phyloP scores from a whole-genome alignment of 2,113 vertebrate species.

The Anolis sagrei region DNA sequence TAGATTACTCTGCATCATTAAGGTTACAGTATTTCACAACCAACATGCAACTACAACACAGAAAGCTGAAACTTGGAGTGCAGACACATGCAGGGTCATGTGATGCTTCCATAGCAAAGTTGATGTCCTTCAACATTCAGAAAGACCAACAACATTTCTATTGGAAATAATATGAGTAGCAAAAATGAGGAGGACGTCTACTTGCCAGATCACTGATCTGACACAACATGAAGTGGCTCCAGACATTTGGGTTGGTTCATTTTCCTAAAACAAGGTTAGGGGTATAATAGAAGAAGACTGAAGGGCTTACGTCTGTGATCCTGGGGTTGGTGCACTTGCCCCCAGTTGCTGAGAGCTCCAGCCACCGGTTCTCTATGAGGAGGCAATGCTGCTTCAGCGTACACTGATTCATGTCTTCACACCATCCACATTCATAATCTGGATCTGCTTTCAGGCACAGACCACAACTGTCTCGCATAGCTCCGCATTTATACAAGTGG shows the following conservation, averaged over 20 bases:
- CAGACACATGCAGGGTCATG: background rate
- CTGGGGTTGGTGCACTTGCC: slow-evolving; percentile 97
- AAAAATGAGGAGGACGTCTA: background rate
- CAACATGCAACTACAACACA: background rate
- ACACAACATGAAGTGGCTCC: background rate
- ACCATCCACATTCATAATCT: slow-evolving; percentile 95
- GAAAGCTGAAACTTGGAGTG: background rate
- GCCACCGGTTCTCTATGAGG: slow-evolving; percentile 88
- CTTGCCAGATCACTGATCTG: background rate
- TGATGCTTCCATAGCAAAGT: background rate
- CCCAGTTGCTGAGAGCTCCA: slow-evolving; percentile 89
- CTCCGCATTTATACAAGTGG: slow-evolving; percentile 96
- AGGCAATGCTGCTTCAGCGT: slow-evolving; percentile 94
- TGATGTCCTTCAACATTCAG: no score
- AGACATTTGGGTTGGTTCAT: no score
- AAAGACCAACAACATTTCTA: background rate
- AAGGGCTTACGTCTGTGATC: slow-evolving; percentile 89
- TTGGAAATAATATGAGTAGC: background rate
- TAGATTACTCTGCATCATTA: no score
- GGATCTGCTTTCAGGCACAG: slow-evolving; percentile 96
- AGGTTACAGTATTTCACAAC: background rate
- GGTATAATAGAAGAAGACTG: background rate
- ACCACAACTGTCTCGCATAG: slow-evolving; percentile 93
- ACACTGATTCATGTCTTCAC: slow-evolving; percentile 90
- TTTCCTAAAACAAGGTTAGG: background rate